phyloP scores from a whole-genome alignment of 2,113 vertebrate genomes.

The Pardalotus punctatus region DNA sequence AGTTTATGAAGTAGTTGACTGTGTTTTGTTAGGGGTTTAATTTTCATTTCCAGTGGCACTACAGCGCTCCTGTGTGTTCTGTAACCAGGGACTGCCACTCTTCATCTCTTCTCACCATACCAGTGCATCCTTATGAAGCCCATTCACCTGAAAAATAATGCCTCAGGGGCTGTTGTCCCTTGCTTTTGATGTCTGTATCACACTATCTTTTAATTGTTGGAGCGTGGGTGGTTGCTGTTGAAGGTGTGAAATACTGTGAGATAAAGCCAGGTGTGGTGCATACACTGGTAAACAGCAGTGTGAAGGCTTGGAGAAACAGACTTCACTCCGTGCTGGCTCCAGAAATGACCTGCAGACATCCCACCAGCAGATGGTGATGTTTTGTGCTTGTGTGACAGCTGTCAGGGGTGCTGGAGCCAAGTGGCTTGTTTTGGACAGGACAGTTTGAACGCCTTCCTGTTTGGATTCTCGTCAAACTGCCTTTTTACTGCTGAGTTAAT shows the following conservation, averaged over 20 bases:
- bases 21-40: neutral
- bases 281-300: neutral
- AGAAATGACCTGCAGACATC: neutral
- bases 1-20: neutral
- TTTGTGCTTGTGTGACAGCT: neutral
- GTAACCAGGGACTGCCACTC: neutral
- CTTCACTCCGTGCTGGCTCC: neutral
- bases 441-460: neutral
- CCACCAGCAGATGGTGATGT: neutral
- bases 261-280: neutral
- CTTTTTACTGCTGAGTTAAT: neutral
- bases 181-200: neutral
- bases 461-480: neutral
- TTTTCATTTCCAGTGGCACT: neutral
- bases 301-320: neutral
- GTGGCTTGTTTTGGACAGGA: neutral
- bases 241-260: neutral
- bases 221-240: neutral
- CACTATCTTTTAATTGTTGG: neutral
- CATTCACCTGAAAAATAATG: neutral
- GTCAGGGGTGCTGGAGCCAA: neutral
- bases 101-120: neutral
- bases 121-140: neutral
- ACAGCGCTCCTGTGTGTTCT: fast-evolving
- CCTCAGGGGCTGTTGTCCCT: neutral